Conservation (phyloP, 2,888 invertebrate genomes). For the Schizaphis graminum region DNA sequence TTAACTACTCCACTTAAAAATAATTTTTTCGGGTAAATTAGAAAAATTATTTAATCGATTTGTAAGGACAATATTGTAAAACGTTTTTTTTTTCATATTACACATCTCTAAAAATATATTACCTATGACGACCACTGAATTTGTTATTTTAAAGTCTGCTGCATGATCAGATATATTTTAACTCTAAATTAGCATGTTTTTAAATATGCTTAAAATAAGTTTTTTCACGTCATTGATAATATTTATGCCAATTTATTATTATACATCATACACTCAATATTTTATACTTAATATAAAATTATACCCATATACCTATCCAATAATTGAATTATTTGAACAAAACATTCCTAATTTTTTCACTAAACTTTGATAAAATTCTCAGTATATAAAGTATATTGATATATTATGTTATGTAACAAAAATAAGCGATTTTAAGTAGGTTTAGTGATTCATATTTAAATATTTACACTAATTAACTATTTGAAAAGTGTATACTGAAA, state of each 20-base stretch:
- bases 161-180: background rate
- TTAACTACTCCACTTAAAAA: background rate
- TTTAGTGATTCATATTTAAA: background rate
- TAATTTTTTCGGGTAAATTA: background rate
- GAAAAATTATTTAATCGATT: background rate
- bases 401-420: background rate
- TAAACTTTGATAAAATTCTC: background rate
- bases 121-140: background rate
- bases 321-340: background rate
- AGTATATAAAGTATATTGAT: background rate
- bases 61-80: background rate
- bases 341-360: background rate
- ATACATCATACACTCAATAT: background rate
- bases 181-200: background rate
- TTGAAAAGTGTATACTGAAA: background rate
- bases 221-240: background rate
- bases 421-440: background rate
- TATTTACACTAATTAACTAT: background rate
- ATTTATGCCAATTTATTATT: background rate
- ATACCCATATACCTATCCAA: too few relatives aligned
- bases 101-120: background rate
- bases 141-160: background rate
- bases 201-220: background rate
- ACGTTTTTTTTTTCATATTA: background rate
- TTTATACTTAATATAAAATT: background rate